Evolutionary conservation across 2,888 invertebrate genomes (phyloP).

Genomic region (Fragum fragum): DNA sequence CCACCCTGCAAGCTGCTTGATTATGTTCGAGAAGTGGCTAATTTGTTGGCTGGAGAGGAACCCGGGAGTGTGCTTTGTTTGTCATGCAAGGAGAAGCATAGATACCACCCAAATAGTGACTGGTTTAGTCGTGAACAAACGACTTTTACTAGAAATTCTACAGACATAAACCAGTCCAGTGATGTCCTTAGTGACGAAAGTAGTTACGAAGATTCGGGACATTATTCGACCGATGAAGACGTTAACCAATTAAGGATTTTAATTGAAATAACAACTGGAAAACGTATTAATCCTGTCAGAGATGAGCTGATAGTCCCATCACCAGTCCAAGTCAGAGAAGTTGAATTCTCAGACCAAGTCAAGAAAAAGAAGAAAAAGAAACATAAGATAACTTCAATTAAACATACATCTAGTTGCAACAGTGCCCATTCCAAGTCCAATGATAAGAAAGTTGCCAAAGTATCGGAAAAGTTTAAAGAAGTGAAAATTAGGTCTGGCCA

Average conservation of each 20-base stretch:
- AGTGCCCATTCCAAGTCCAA: background rate
- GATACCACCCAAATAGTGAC: conserved; percentile 21
- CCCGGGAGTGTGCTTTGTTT: conserved; percentile 37
- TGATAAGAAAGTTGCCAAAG: conserved; percentile 47
- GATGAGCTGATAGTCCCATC: background rate
- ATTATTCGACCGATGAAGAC: conserved; percentile 31
- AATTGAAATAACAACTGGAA: conserved; percentile 61
- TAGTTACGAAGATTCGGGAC: conserved; percentile 3
- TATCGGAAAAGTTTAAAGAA: conserved; percentile 57
- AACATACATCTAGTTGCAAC: background rate
- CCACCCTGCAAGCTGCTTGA: conserved; percentile 53
- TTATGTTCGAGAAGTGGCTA: conserved; percentile 53
- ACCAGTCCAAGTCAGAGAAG: background rate
- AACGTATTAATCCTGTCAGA: conserved; percentile 43
- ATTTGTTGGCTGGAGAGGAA: conserved; percentile 49
- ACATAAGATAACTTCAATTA: background rate
- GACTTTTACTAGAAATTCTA: background rate
- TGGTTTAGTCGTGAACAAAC: background rate
- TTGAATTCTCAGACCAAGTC: conserved; percentile 23
- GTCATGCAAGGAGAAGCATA: conserved; percentile 41
- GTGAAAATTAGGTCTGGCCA: conserved; percentile 39
- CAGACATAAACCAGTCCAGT: conserved; percentile 7
- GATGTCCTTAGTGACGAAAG: conserved; percentile 5
- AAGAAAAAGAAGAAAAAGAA: conserved; percentile 26
- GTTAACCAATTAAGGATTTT: conserved; percentile 52